Conservation (phyloP, 2,113 vertebrate genomes). For the Sorex fumeus region DNA sequence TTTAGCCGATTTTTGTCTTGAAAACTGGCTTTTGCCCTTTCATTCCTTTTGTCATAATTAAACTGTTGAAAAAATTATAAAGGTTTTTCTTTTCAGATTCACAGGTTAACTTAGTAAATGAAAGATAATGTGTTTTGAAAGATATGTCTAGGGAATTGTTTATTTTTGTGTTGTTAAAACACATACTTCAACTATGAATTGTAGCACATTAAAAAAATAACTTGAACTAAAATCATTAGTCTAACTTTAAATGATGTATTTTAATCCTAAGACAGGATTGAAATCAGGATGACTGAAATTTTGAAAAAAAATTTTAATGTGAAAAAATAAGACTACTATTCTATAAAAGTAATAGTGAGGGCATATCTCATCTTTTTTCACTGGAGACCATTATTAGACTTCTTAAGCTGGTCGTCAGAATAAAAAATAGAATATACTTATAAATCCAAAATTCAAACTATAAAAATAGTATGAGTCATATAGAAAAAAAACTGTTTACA, state of each 20-base stretch:
- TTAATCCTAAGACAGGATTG: too few species aligned
- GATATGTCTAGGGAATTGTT: constrained; percentile 15
- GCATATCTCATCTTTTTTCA: constrained; percentile 44
- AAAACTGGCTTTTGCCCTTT: constrained; percentile 33
- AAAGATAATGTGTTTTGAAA: constrained; percentile 44
- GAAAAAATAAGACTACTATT: neutral
- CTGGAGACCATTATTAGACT: neutral
- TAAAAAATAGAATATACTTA: neutral
- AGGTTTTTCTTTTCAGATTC: constrained; percentile 13
- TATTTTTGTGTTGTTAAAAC: constrained; percentile 11
- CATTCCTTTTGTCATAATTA: constrained; percentile 52
- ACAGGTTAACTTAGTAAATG: constrained; percentile 3
- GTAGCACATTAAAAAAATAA: constrained; percentile 16
- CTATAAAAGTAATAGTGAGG: constrained; percentile 23
- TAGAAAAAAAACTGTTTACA: constrained; percentile 68
- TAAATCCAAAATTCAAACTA: constrained; percentile 60
- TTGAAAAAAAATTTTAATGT: too few species aligned
- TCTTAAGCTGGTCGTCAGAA: constrained; percentile 26
- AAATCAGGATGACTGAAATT: too few species aligned
- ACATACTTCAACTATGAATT: constrained; percentile 64
- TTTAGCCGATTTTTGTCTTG: constrained; percentile 41
- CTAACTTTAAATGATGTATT: too few species aligned
- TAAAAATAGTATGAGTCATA: constrained; percentile 54
- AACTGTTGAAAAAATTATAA: constrained; percentile 50
- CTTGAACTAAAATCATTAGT: constrained; percentile 40